These are phyloP conservation scores for Mus minutoides DNA, from an alignment of 2,797 vertebrate species.

Conservation along the genomic window DNA sequence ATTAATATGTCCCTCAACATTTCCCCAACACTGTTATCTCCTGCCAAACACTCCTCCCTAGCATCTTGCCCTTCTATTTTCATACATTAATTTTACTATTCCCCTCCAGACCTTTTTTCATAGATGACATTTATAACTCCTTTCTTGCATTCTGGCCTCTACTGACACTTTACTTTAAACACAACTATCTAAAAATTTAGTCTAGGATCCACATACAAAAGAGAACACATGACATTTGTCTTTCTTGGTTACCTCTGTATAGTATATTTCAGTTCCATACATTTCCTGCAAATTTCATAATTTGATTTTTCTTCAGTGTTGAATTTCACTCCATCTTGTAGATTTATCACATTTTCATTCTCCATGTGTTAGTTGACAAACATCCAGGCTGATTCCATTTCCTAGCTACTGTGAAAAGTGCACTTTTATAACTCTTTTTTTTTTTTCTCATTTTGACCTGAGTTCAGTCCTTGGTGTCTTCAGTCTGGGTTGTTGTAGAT, in stretches of 20 bases:
- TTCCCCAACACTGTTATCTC: background rate
- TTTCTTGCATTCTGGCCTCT: background rate
- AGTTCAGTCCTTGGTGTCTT: background rate
- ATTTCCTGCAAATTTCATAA: background rate
- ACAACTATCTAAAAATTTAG: background rate
- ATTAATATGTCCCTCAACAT: background rate
- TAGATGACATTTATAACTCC: background rate
- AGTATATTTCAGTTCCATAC: background rate
- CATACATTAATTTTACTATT: background rate
- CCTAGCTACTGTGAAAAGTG: too few relatives aligned
- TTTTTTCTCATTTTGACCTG: slow-evolving; percentile 6
- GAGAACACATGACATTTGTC: background rate
- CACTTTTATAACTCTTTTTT: background rate
- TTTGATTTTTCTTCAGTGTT: background rate
- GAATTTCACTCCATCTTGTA: background rate
- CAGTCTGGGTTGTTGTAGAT: background rate
- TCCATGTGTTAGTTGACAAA: background rate
- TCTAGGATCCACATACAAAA: background rate
- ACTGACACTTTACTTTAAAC: background rate
- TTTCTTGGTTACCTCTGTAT: background rate
- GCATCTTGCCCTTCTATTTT: background rate
- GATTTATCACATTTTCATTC: background rate
- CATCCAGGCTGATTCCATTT: too few relatives aligned
- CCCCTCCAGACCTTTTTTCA: background rate
- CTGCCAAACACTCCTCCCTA: background rate